Base-by-base conservation (phyloP, 1,140 invertebrate species). In the Octopus bimaculoides region DNA sequence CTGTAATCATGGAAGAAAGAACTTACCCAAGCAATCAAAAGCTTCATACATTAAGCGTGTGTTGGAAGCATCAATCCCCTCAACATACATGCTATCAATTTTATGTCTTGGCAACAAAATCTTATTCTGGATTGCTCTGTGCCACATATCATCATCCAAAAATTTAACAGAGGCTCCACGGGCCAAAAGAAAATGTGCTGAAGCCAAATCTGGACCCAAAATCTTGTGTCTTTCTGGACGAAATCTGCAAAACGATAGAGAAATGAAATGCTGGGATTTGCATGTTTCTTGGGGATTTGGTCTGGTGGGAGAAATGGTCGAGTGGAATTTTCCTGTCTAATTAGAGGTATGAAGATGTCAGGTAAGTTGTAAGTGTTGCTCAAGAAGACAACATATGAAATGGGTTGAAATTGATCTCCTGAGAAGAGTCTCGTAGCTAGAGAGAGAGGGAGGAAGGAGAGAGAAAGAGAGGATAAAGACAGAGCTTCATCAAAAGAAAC, bases 111-210 rank as follows among this genome's bases (percentile, higher is more conserved):
- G 94, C 53, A 96, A 87, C 54, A 85, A 80, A 54, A 84, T 84
- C n/a, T 92, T 84, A 52, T 92, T 85, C 10, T 86, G 78, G 66
- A 87, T 83, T 55, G 78, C 75, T 69, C 82, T 82, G 54, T 92
- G 86, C 89, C 91, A 89, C 14, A 91, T 80, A 55, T 92, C 85
- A 56, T 92, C 84, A 52, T 91, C 87, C 80, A 87, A 86, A 88
- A 95, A 94, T 81, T 93, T 95, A 4, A 95, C 92, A 80, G 92
- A 92, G 1, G 94, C 95, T 20, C 92, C 92, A 54, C 93, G 88
- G 83, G 89, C 88, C 1, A 95, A 84, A 69, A 96, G 83, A 85
- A 95, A 96, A 89, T 95, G 93, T 17, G 94, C 93, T 4, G 93
- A 91, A 26, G 94, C 94, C 81, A 96, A 87, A 86, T 96, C 93